phyloP scores from a whole-genome alignment of 2,113 vertebrate species.

The Thalassoma bifasciatum region DNA sequence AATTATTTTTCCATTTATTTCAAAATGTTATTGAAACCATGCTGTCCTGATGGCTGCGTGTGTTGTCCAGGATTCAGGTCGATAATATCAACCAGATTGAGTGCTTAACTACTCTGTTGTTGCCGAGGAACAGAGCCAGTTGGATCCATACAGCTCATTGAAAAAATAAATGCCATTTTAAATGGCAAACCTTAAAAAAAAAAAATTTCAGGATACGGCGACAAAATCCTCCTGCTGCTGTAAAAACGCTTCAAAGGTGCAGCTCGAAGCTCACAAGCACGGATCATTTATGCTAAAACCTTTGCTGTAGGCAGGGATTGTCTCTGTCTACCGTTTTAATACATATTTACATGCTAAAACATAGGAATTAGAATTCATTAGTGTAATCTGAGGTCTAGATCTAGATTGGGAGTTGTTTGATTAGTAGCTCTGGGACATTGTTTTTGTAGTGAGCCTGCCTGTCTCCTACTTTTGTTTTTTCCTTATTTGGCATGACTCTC shows the following conservation, averaged over 20 bases:
- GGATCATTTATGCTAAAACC: conserved; percentile 68
- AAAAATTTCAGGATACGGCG: conserved; percentile 43
- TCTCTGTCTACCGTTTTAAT: conserved; percentile 79
- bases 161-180: conserved; percentile 19
- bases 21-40: not conserved
- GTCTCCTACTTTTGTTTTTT: conserved; percentile 78
- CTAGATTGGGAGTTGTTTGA: conserved; percentile 85
- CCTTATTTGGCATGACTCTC: conserved; percentile 74
- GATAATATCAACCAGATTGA: conserved; percentile 23
- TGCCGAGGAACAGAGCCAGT: conserved; percentile 18
- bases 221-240: conserved; percentile 35
- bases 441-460: conserved; percentile 80
- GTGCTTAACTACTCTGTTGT: conserved; percentile 7
- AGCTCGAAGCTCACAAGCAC: conserved; percentile 52
- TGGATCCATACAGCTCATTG: conserved; percentile 29
- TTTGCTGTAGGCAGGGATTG: conserved; percentile 79
- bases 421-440: conserved; percentile 84
- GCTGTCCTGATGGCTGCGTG: not conserved
- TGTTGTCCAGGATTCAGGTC: conserved; percentile 22
- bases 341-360: conserved; percentile 85
- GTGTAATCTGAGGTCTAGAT: conserved; percentile 82
- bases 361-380: conserved; percentile 86
- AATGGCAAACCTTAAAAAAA: conserved; percentile 36
- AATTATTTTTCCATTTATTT: conserved; percentile 3
- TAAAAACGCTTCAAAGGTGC: conserved; percentile 71